phyloP scores from a whole-genome alignment of 2,113 vertebrate genomes.

The Probosciger aterrimus region DNA sequence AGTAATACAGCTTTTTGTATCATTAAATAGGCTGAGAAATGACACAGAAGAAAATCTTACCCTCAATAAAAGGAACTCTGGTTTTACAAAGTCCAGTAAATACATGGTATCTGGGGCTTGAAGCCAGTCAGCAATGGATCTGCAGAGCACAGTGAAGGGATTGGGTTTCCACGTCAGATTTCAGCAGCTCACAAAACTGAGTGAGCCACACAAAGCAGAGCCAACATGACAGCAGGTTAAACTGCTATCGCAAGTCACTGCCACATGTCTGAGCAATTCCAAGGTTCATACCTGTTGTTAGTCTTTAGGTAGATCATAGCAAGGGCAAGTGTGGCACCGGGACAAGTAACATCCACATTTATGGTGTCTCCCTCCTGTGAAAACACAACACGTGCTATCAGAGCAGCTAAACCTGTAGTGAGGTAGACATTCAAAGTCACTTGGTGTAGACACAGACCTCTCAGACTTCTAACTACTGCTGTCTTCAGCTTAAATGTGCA shows the following conservation, averaged over 20 bases:
- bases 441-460: background rate
- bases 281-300: conserved; percentile 87
- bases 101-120: conserved; percentile 97
- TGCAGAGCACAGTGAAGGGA: conserved; percentile 41
- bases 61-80: conserved; percentile 94
- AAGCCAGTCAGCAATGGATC: conserved; percentile 97
- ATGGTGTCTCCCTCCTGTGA: conserved; percentile 95
- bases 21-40: background rate
- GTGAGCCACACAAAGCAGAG: background rate
- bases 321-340: conserved; percentile 92
- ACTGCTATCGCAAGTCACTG: background rate
- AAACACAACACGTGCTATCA: background rate
- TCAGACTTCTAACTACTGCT: background rate
- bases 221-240: background rate
- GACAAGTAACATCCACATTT: conserved; percentile 96
- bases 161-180: background rate
- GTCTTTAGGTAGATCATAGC: conserved; percentile 99
- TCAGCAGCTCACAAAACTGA: background rate
- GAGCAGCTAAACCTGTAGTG: background rate
- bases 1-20: background rate
- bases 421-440: background rate
- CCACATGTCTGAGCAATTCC: background rate
- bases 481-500: background rate
- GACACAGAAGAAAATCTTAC: conserved; percentile 67
- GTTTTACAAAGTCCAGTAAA: conserved; percentile 95